These are phyloP conservation scores for Tympanoctomys barrerae DNA, from an alignment of 2,797 vertebrate species.

Conservation along the genomic window DNA sequence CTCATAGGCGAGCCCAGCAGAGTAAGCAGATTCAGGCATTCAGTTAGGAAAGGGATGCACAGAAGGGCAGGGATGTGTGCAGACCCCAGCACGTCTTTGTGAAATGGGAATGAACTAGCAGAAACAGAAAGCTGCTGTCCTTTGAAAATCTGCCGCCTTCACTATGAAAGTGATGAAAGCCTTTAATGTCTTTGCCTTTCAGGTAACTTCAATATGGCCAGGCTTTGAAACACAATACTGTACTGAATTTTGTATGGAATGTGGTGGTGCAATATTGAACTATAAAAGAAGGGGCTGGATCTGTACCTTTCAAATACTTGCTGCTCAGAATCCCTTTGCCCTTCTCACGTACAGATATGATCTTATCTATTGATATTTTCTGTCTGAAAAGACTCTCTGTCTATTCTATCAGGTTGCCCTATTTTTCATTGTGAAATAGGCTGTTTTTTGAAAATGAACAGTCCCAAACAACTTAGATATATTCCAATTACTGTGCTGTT, in stretches of 20 bases:
- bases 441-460: conserved; percentile 82
- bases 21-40: background rate
- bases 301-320: conserved; percentile 83
- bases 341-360: conserved; percentile 77
- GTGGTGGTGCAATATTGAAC: conserved; percentile 78
- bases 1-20: background rate
- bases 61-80: conserved; percentile 36
- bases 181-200: conserved; percentile 79
- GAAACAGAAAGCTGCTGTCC: conserved; percentile 71
- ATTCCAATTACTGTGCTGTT: conserved; percentile 71
- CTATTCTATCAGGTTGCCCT: conserved; percentile 79
- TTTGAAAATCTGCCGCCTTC: conserved; percentile 80
- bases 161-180: conserved; percentile 81
- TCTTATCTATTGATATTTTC: conserved; percentile 82
- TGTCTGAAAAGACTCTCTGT: conserved; percentile 77
- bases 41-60: background rate
- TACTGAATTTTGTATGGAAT: conserved; percentile 83
- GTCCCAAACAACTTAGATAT: conserved; percentile 73
- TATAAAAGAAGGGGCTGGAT: conserved; percentile 79
- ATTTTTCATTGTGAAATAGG: conserved; percentile 81
- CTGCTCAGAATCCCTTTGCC: conserved; percentile 78
- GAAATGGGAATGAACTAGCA: conserved; percentile 75
- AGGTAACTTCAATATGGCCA: conserved; percentile 80
- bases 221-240: conserved; percentile 82
- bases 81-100: conserved; percentile 58